Evolutionary conservation across 2,888 invertebrate species (phyloP).

Genomic region (Proisotoma minuta): DNA sequence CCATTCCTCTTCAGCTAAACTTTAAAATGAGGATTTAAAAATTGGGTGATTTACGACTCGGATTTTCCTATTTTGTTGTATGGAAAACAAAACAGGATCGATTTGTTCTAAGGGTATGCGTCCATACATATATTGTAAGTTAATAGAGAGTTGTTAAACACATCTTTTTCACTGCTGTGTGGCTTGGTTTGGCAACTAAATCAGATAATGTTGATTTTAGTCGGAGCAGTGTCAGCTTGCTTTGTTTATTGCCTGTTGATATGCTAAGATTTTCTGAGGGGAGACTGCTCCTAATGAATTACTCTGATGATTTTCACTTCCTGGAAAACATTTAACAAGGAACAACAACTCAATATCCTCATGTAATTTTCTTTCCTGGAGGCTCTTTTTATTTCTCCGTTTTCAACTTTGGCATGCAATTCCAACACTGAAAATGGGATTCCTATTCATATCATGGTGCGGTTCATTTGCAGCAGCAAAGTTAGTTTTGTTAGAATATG

Average conservation of each 20-base stretch:
- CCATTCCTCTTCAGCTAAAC: background rate
- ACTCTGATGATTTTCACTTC: constrained; percentile 46
- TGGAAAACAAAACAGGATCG: too few relatives aligned
- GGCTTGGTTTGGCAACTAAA: background rate
- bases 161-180: background rate
- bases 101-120: too few relatives aligned
- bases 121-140: too few relatives aligned
- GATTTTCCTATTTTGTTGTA: background rate
- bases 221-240: constrained; percentile 13
- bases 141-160: background rate
- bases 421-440: too few relatives aligned
- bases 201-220: constrained; percentile 6
- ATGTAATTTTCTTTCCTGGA: background rate
- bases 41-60: background rate
- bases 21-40: background rate
- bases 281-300: constrained; percentile 31
- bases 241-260: constrained; percentile 48
- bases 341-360: background rate
- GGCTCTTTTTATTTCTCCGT: too few relatives aligned
- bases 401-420: too few relatives aligned
- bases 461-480: too few relatives aligned
- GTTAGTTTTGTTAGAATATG: too few relatives aligned
- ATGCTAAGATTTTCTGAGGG: constrained; percentile 23
- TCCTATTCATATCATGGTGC: too few relatives aligned
- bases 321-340: constrained; percentile 25